Base-by-base conservation (phyloP, 2,888 invertebrate species). In the Bombyx huttoni region DNA sequence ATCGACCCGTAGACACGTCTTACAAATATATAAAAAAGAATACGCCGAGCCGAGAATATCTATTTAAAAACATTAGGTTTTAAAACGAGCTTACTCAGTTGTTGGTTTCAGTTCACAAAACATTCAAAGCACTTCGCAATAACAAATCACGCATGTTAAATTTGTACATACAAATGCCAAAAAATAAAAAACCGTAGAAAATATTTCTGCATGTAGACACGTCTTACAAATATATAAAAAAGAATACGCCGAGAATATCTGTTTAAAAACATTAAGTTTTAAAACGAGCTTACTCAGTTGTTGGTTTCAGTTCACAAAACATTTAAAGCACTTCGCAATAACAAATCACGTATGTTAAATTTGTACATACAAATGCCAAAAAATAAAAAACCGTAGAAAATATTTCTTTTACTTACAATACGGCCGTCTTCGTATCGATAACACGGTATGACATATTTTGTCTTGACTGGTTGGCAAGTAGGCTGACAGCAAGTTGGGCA, bases 361-460 rank as follows among this genome's bases (percentile, higher is more conserved):
- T 35, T 7, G 47, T 49, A 13, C 13, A 34, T 3, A 40, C 0
- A 5, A 40, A 40, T 0, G 1, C 1, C 40, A 10, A 50, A 47
- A 10, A 49, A 48, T 45, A 24, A 24, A 24, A 24, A 24, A 3
- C 1, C 2, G 24, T 1, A 52, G 46, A 34, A 49, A 52, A 52
- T 34, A 49, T 40, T 33, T 46, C 51, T 48, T 14, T 46, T 53
- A 82, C 87, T 86, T 78, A 88, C 87, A 57, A 87, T 83, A 53
- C 87, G 75, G 12, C 87, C 87, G 57, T 88, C 87, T 69, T 87
- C 87, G 48, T 87, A 88, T 64, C 86, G 71, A 55, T 86, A 87
- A 58, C 87, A 87, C 1, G 87, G 87, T 56, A 86, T 84, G 40
- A 87, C 75, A 56, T 86, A 87, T 75, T 87, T 86, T 3, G 77